Evolutionary conservation across 2,797 vertebrate species (phyloP).

Genomic region (Huso huso): DNA sequence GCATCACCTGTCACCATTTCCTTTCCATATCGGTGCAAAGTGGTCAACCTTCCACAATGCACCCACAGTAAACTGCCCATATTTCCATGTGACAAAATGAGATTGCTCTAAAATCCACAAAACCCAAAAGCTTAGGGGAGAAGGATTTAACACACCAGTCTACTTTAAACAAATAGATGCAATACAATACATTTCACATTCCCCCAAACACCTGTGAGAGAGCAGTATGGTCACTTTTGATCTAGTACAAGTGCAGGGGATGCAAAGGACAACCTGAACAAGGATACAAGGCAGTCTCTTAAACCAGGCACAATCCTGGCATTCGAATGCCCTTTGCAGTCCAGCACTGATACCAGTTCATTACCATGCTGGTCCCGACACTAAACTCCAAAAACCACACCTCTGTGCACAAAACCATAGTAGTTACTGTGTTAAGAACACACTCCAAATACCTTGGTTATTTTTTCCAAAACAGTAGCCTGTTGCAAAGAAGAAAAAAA

Average conservation of each 20-base stretch:
- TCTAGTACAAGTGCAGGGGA: slow-evolving; percentile 20
- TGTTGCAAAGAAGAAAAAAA: too few relatives aligned
- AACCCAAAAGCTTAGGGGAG: not conserved
- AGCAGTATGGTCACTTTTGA: slow-evolving; percentile 16
- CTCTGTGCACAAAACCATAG: too few relatives aligned
- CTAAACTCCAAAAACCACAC: too few relatives aligned
- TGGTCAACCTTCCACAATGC: not conserved
- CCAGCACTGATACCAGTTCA: too few relatives aligned
- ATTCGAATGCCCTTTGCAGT: too few relatives aligned
- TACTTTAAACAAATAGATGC: not conserved
- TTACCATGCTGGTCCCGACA: too few relatives aligned
- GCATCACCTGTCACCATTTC: too few relatives aligned
- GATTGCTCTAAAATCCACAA: not conserved
- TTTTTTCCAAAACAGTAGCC: too few relatives aligned
- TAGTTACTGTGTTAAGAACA: too few relatives aligned
- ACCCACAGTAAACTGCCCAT: not conserved
- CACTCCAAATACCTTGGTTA: too few relatives aligned
- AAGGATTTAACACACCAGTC: not conserved
- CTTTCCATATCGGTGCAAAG: not conserved
- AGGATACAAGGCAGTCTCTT: not conserved
- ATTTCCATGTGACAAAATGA: slow-evolving; percentile 4
- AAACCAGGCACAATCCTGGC: not conserved
- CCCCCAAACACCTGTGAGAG: slow-evolving; percentile 11
- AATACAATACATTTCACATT: not conserved
- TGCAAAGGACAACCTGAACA: not conserved